Percentiles rank a stretch among this genome's conserved stretches.
Evolutionary conservation across 2,113 vertebrate genomes (phyloP).

Genomic region (Labeo rohita): DNA sequence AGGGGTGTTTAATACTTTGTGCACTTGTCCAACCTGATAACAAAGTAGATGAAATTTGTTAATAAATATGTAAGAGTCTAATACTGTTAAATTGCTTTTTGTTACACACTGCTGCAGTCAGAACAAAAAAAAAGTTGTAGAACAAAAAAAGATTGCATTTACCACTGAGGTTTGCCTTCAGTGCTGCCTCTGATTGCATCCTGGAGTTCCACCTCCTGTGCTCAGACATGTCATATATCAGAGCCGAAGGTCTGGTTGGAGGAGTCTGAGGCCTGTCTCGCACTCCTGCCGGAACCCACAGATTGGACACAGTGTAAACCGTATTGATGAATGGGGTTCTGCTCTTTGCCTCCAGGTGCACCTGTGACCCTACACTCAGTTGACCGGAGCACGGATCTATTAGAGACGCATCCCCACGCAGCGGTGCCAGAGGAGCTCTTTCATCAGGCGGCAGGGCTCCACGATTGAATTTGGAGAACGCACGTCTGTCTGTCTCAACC

Average conservation of each 20-base stretch:
- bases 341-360: slow-evolving; percentile 63
- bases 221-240: slow-evolving; percentile 57
- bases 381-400: slow-evolving; percentile 69
- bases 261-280: slow-evolving; percentile 57
- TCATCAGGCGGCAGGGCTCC: slow-evolving; percentile 40
- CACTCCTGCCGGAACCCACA: slow-evolving; percentile 47
- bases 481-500: slow-evolving; percentile 59
- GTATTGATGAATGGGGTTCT: slow-evolving; percentile 63
- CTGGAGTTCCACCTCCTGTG: slow-evolving; percentile 74
- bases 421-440: slow-evolving; percentile 61
- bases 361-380: slow-evolving; percentile 70
- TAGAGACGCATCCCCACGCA: slow-evolving; percentile 64
- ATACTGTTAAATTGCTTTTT: not conserved
- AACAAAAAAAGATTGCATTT: slow-evolving; percentile 35
- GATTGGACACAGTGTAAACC: slow-evolving; percentile 55
- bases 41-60: slow-evolving; percentile 17
- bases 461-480: slow-evolving; percentile 65
- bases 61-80: not conserved
- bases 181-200: slow-evolving; percentile 60
- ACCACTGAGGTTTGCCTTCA: slow-evolving; percentile 72
- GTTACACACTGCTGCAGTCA: not conserved
- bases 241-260: slow-evolving; percentile 34
- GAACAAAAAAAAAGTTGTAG: not conserved
- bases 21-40: slow-evolving; percentile 69
- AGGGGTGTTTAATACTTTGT: slow-evolving; percentile 1